A percentile compares a stretch with the other conserved stretches of the same genome.
phyloP scores from a whole-genome alignment of 2,797 vertebrate species.

The Lutjanus argentimaculatus region DNA sequence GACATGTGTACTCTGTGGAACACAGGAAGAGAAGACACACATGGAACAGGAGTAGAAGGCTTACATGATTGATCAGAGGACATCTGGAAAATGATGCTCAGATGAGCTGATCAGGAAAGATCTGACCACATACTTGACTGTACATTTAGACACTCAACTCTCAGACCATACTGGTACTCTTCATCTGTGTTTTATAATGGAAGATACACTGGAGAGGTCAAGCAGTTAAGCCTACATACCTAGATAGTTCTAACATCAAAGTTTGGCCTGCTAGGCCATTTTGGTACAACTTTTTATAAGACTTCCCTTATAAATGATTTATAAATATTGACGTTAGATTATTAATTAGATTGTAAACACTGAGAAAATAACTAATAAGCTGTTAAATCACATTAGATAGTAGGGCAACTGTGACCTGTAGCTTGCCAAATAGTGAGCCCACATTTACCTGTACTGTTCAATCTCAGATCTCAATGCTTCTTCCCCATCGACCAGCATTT shows the following conservation, averaged over 20 bases:
- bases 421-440: too few species aligned
- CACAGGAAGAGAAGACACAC: background rate
- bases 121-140: background rate
- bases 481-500: too few species aligned
- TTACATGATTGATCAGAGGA: background rate
- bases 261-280: too few species aligned
- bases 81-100: background rate
- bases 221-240: background rate
- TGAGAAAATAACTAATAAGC: too few species aligned
- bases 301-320: too few species aligned
- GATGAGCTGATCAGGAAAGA: background rate
- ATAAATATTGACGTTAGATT: too few species aligned
- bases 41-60: background rate
- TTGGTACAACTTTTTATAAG: too few species aligned
- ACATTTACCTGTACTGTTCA: too few species aligned
- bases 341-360: too few species aligned
- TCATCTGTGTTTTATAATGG: background rate
- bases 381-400: too few species aligned
- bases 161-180: background rate
- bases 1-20: constrained; percentile 90
- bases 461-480: too few species aligned
- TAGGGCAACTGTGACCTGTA: too few species aligned
- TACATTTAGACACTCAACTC: background rate
- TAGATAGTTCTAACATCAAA: background rate
- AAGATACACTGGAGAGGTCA: background rate